Evolutionary conservation across 2,113 vertebrate genomes (phyloP).

Genomic region (Piprites chloris): DNA sequence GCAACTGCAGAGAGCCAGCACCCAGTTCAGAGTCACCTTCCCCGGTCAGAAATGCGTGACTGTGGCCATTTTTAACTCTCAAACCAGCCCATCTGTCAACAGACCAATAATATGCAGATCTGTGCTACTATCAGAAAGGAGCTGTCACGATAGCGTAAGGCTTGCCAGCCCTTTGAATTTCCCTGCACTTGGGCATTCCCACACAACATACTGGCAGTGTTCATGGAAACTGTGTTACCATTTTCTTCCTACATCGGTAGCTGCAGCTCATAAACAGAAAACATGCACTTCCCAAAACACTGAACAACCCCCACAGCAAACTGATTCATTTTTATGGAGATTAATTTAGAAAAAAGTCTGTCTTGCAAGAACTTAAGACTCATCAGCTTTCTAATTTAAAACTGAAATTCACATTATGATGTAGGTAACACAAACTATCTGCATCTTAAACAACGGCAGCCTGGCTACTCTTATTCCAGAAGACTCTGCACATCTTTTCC

Average conservation of each 20-base stretch:
- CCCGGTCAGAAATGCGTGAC: background rate
- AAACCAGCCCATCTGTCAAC: background rate
- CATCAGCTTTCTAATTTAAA: background rate
- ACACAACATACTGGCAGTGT: background rate
- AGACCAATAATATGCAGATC: background rate
- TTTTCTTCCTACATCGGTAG: background rate
- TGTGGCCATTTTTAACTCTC: background rate
- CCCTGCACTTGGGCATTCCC: background rate
- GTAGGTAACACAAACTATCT: background rate
- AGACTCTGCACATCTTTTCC: background rate
- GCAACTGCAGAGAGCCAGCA: background rate
- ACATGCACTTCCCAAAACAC: background rate
- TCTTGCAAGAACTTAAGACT: background rate
- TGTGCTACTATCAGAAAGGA: background rate
- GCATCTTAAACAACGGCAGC: background rate
- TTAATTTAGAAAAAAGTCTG: background rate
- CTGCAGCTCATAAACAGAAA: background rate
- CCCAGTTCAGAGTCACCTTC: background rate
- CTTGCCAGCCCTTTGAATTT: background rate
- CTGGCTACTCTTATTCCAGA: background rate
- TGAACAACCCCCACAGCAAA: background rate
- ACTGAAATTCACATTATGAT: background rate
- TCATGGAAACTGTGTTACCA: background rate
- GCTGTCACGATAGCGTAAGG: accelerated
- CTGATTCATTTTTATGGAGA: background rate